Conservation (phyloP, 2,888 invertebrate species). For the Hecatera dysodea region DNA sequence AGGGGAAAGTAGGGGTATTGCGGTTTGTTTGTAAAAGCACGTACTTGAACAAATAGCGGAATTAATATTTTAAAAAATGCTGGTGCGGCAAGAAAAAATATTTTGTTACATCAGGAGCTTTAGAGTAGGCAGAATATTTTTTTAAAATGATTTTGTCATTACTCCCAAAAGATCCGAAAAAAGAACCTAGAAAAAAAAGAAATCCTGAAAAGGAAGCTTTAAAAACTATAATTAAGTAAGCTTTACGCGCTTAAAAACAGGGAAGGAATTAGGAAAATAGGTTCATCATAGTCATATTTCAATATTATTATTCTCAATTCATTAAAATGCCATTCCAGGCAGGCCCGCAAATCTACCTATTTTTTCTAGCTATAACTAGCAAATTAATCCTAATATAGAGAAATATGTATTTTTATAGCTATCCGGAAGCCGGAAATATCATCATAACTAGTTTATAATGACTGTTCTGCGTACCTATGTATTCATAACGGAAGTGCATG, state of each 20-base stretch:
- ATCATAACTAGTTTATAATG: conserved; percentile 4
- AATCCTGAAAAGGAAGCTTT: no score
- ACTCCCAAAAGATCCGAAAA: no score
- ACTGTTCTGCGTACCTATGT: not conserved
- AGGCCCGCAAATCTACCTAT: not conserved
- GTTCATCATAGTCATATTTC: not conserved
- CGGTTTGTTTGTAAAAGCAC: conserved; percentile 31
- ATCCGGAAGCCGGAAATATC: conserved; percentile 33
- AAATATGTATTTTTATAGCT: conserved; percentile 10
- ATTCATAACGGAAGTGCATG: not conserved
- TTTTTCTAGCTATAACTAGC: not conserved
- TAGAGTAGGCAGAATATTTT: not conserved
- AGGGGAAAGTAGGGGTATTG: conserved; percentile 11
- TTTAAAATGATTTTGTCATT: not conserved
- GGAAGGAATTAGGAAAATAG: no score
- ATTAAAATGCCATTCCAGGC: not conserved
- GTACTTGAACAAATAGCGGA: conserved; percentile 22
- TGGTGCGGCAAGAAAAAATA: conserved; percentile 6
- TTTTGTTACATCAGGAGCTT: not conserved
- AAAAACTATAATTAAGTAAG: not conserved
- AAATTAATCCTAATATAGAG: not conserved
- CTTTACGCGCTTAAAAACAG: no score
- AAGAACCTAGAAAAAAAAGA: no score
- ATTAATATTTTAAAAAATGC: conserved; percentile 23
- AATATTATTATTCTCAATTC: not conserved